Evolutionary conservation across 2,113 vertebrate genomes (phyloP).

Genomic region (Scalopus aquaticus): DNA sequence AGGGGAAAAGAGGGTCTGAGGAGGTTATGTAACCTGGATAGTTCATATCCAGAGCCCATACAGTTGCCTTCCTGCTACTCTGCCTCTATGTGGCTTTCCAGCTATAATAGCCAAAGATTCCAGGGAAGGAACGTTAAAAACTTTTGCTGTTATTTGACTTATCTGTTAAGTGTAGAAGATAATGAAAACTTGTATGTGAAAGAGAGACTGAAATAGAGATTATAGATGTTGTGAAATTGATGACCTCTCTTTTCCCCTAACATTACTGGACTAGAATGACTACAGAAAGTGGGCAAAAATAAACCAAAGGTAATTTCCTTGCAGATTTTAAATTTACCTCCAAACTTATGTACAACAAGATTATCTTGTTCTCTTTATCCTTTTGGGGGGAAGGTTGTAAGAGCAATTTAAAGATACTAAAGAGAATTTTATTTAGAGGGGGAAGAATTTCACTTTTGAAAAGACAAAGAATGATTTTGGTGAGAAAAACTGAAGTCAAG

Average conservation of each 20-base stretch:
- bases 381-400: neutral
- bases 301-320: neutral
- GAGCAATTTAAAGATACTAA: constrained; percentile 10
- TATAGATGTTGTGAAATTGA: neutral
- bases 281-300: constrained; percentile 25
- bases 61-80: neutral
- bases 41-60: neutral
- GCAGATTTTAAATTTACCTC: neutral
- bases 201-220: neutral
- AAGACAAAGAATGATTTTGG: constrained; percentile 39
- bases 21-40: neutral
- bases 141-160: constrained; percentile 16
- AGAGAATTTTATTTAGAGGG: constrained; percentile 40
- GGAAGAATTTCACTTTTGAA: constrained; percentile 30
- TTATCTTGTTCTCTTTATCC: neutral
- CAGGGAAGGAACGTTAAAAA: neutral
- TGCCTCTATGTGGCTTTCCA: neutral
- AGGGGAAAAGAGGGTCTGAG: constrained; percentile 18
- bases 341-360: neutral
- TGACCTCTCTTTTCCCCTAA: neutral
- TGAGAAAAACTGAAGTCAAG: constrained; percentile 1
- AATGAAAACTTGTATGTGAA: neutral
- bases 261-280: neutral
- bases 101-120: neutral
- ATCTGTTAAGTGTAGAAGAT: constrained; percentile 45